Percentiles rank a stretch among this genome's conserved stretches.
Conservation (phyloP, 2,113 vertebrate species). For the Triplophysa tibetana region DNA sequence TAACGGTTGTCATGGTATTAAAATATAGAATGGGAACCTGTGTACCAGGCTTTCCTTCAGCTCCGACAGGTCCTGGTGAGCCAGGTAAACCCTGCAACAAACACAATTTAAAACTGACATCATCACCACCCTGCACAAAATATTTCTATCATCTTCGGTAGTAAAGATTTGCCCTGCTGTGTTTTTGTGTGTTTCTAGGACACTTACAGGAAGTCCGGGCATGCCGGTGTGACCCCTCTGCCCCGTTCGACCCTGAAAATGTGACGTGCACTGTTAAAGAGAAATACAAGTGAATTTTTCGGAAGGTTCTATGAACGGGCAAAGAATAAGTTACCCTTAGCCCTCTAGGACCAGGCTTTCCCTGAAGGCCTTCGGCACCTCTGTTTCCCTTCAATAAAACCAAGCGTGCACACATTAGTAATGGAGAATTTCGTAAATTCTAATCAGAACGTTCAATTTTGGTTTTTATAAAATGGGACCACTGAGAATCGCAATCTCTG, state of each 20-base stretch:
- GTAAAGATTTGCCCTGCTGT: not conserved
- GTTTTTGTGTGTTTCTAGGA: not conserved
- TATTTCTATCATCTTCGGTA: too few species aligned
- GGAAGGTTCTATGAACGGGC: not conserved
- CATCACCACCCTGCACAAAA: not conserved
- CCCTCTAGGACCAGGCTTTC: slow-evolving; percentile 76
- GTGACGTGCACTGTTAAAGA: not conserved
- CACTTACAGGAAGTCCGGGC: slow-evolving; percentile 78
- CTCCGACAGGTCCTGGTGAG: slow-evolving; percentile 73
- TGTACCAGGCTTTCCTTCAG: slow-evolving; percentile 85
- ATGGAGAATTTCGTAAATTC: not conserved
- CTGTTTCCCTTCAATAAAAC: slow-evolving; percentile 75
- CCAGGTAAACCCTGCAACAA: slow-evolving; percentile 78
- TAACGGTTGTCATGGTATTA: slow-evolving; percentile 62
- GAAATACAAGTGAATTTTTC: not conserved
- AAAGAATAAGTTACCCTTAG: slow-evolving; percentile 69
- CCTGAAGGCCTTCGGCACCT: slow-evolving; percentile 76
- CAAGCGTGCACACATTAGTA: not conserved
- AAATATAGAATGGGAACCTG: slow-evolving; percentile 83
- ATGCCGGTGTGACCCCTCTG: slow-evolving; percentile 77
- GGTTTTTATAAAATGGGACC: not conserved
- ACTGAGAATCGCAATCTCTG: not conserved
- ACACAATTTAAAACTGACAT: slow-evolving; percentile 35
- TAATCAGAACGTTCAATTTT: not conserved
- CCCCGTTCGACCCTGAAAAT: slow-evolving; percentile 77